These are phyloP conservation scores for Trilocha varians DNA, from an alignment of 2,888 invertebrate genomes.

Conservation along the genomic window DNA sequence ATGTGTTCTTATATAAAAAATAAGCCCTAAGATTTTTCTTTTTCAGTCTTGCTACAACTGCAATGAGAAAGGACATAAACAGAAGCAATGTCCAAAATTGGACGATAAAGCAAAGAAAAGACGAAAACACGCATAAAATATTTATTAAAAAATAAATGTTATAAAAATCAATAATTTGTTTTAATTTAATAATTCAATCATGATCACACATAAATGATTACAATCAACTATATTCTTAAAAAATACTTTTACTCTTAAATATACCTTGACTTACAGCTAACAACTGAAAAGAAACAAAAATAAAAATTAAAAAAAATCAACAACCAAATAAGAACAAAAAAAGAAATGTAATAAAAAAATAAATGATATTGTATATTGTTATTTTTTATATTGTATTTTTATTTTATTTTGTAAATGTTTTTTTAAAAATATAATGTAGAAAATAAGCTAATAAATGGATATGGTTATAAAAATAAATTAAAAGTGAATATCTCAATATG, in stretches of 20 bases:
- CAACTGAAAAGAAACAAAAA: not conserved
- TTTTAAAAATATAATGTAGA: no score
- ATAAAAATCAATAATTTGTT: not conserved
- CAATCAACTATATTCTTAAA: conserved; percentile 14
- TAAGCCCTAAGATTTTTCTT: not conserved
- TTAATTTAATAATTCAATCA: conserved; percentile 2
- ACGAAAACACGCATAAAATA: conserved; percentile 33
- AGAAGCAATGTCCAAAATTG: conserved; percentile 61
- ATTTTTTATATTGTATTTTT: no score
- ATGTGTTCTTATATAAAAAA: no score
- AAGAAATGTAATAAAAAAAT: no score
- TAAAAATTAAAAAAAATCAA: no score
- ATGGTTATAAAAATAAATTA: no score
- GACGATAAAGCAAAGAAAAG: conserved; percentile 36
- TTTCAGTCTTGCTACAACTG: conserved; percentile 75
- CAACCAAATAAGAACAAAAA: no score
- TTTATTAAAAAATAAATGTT: conserved; percentile 22
- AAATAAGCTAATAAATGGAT: no score
- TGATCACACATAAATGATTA: not conserved
- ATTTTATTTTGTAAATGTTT: no score
- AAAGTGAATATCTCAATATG: no score
- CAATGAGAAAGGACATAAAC: conserved; percentile 70
- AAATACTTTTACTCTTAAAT: not conserved
- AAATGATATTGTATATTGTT: no score
- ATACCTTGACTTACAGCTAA: not conserved